Evolutionary conservation across 2,888 invertebrate species (phyloP), one percentile per base, ranked within the genome.

Genomic region (Ypsolopha sequella): DNA sequence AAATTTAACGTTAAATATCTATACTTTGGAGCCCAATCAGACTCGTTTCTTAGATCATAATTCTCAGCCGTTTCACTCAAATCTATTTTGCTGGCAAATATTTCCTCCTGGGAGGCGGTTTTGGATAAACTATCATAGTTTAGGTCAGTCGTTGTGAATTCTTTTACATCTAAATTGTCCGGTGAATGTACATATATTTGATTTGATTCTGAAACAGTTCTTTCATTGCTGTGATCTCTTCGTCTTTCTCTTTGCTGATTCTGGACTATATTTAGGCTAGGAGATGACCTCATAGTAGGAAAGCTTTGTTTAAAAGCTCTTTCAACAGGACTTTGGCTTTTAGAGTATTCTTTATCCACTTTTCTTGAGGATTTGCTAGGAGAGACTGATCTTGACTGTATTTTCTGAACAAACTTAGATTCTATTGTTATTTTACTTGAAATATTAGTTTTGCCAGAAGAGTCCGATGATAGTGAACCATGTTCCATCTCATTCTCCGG

Each of bases 1-100:
- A 90, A 88, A 57, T 77, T 88, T 10, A 90, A 64, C 7, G 85
- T 78, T 56, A 87, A 65, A 57, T 84, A 84, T 52, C 87, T 65
- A 54, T 74, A 82, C 55, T 86, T 87, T 0, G 84, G 81, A 9
- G 76, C 73, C 0, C 78, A 71, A 10, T 76, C 74, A 0, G 68
- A 58, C 59, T 82, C 84, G 53, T 74, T 81, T 9, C 86, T 64
- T 43, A 85, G 61, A 55, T 87, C 86, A 51, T 84, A 87, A 55
- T 61, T 84, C 56, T 87, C 87, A 0, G 87, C 87, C 0, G 84
- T 84, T 56, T 87, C 87, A 39, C 87, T 87, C 59, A 84, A 67
- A 62, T 87, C 87, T 52, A 87, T 70, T 57, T 74, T 80, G 58
- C 71, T 76, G 3, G 54, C 60, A 0, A 68, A 66, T 35, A 84